Evolutionary conservation across 2,113 vertebrate species (phyloP).

Genomic region (Syrmaticus mikado): DNA sequence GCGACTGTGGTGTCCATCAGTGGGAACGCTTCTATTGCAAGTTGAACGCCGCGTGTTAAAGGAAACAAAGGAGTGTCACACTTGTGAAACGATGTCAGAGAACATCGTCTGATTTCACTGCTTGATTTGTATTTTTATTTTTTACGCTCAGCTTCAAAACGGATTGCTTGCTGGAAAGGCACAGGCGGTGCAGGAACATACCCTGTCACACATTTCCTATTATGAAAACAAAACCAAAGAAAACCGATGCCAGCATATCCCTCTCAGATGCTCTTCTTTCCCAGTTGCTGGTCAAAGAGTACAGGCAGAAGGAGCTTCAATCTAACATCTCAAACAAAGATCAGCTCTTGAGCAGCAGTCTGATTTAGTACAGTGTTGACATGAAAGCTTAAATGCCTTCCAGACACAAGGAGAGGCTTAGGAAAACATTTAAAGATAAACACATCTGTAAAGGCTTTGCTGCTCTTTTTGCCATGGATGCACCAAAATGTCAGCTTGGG

Average conservation of each 20-base stretch:
- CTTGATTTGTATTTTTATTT: not conserved
- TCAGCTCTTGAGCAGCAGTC: not conserved
- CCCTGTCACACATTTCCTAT: not conserved
- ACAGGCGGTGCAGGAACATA: not conserved
- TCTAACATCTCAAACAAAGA: not conserved
- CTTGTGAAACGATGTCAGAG: not conserved
- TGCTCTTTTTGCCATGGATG: accelerated
- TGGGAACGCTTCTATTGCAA: not conserved
- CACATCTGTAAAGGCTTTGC: not conserved
- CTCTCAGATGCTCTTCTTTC: not conserved
- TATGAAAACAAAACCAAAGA: not conserved
- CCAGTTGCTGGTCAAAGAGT: not conserved
- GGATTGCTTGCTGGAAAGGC: not conserved
- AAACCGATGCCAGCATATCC: not conserved
- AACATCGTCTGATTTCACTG: not conserved
- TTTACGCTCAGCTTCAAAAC: not conserved
- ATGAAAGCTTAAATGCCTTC: not conserved
- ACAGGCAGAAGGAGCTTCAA: not conserved
- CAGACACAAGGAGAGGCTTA: not conserved
- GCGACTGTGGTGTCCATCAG: not conserved
- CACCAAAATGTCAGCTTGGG: not conserved
- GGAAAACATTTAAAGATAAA: not conserved
- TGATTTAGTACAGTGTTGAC: not conserved
- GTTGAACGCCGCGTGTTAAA: not conserved
- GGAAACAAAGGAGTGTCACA: not conserved